Evolutionary conservation across 2,797 vertebrate genomes (phyloP).

Genomic region (Sebastes iracundus): DNA sequence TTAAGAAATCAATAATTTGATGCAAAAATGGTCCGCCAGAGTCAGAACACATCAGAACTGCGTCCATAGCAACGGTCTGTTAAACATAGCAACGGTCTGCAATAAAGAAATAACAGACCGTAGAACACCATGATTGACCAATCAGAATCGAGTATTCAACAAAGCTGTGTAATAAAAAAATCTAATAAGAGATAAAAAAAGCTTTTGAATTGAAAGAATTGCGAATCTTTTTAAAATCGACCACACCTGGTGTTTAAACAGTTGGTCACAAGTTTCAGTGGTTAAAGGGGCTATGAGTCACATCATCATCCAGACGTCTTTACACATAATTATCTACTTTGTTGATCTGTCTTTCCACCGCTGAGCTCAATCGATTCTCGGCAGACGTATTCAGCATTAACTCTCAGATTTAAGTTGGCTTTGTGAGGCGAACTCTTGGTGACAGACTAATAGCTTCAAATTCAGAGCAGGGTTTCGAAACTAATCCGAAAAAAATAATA

Average conservation of each 20-base stretch:
- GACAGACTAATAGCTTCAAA: neutral
- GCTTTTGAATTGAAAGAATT: neutral
- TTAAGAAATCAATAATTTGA: too few species aligned
- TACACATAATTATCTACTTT: slow-evolving; percentile 25
- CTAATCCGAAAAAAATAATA: neutral
- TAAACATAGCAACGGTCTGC: too few species aligned
- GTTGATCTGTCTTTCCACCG: neutral
- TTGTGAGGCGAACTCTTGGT: slow-evolving; percentile 12
- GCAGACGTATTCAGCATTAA: neutral
- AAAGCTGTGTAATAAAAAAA: neutral
- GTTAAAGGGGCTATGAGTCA: slow-evolving; percentile 15
- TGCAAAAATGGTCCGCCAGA: too few species aligned
- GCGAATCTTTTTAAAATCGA: neutral
- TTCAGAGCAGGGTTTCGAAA: neutral
- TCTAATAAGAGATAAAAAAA: neutral
- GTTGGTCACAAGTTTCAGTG: neutral
- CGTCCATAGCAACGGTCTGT: too few species aligned
- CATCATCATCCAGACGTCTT: slow-evolving; percentile 16
- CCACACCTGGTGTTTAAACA: neutral
- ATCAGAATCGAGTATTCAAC: too few species aligned
- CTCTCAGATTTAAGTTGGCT: slow-evolving; percentile 6
- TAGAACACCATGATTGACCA: fast-evolving
- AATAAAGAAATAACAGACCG: too few species aligned
- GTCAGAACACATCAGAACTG: too few species aligned
- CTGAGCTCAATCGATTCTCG: neutral